These are phyloP conservation scores for Danionella dracula DNA, from an alignment of 2,797 vertebrate genomes.

Conservation along the genomic window DNA sequence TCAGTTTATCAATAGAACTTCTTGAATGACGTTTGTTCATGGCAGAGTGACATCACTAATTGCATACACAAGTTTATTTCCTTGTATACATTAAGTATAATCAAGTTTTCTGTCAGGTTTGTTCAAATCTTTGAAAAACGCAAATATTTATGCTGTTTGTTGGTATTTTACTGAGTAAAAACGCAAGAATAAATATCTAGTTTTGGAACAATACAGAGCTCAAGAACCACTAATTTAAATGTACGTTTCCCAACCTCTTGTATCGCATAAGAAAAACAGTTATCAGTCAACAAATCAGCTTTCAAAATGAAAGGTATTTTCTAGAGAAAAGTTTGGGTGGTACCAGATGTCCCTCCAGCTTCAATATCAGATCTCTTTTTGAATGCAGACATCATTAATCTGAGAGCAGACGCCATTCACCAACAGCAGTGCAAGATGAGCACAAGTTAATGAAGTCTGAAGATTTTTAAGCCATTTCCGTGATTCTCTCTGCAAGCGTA, in stretches of 20 bases:
- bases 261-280: background rate
- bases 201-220: background rate
- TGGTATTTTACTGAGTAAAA: too few relatives aligned
- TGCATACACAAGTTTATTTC: constrained; percentile 35
- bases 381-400: constrained; percentile 35
- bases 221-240: too few relatives aligned
- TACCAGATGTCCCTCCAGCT: constrained; percentile 22
- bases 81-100: too few relatives aligned
- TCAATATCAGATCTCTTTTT: constrained; percentile 18
- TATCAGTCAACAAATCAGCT: background rate
- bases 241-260: background rate
- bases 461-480: constrained; percentile 13
- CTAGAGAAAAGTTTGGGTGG: background rate
- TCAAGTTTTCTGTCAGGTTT: constrained; percentile 31
- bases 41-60: constrained; percentile 29
- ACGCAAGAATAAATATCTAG: background rate
- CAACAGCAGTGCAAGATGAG: constrained; percentile 10
- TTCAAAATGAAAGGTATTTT: background rate
- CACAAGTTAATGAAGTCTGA: constrained; percentile 27
- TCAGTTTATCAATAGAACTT: constrained; percentile 28
- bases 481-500: background rate
- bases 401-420: constrained; percentile 19
- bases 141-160: too few relatives aligned
- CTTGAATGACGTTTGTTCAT: constrained; percentile 13
- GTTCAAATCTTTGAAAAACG: constrained; percentile 15